Evolutionary conservation across 2,888 invertebrate species (phyloP).

Genomic region (Dryomyza anilis): DNA sequence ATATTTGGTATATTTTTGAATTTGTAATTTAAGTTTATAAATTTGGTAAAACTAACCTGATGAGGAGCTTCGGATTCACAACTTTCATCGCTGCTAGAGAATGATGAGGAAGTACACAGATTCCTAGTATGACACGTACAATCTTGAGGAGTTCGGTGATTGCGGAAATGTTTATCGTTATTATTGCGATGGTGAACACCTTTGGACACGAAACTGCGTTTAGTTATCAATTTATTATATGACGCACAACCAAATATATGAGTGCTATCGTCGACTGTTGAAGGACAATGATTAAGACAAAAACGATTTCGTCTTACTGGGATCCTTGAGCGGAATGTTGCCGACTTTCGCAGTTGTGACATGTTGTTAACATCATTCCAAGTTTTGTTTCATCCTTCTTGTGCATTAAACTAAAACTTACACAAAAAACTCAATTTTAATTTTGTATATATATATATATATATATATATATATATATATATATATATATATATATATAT

Average conservation of each 20-base stretch:
- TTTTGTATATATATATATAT: too few relatives aligned
- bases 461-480: too few relatives aligned
- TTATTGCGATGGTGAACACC: constrained; percentile 28
- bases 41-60: constrained; percentile 40
- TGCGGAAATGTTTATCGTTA: constrained; percentile 9
- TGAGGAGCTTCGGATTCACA: constrained; percentile 46
- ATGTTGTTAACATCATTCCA: constrained; percentile 42
- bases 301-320: constrained; percentile 45
- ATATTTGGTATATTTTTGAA: too few relatives aligned
- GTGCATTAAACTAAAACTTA: too few relatives aligned
- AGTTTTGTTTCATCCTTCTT: constrained; percentile 3
- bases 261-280: constrained; percentile 30
- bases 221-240: constrained; percentile 35
- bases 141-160: not conserved
- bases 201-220: constrained; percentile 36
- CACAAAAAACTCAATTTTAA: too few relatives aligned
- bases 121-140: constrained; percentile 24
- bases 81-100: constrained; percentile 49
- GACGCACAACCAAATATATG: constrained; percentile 28
- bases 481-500: too few relatives aligned
- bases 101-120: constrained; percentile 45
- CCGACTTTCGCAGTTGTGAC: constrained; percentile 50
- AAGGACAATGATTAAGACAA: too few relatives aligned
- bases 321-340: constrained; percentile 50
- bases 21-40: too few relatives aligned